Base-by-base conservation (phyloP, 2,113 vertebrate genomes). In the Petroica traversi region DNA sequence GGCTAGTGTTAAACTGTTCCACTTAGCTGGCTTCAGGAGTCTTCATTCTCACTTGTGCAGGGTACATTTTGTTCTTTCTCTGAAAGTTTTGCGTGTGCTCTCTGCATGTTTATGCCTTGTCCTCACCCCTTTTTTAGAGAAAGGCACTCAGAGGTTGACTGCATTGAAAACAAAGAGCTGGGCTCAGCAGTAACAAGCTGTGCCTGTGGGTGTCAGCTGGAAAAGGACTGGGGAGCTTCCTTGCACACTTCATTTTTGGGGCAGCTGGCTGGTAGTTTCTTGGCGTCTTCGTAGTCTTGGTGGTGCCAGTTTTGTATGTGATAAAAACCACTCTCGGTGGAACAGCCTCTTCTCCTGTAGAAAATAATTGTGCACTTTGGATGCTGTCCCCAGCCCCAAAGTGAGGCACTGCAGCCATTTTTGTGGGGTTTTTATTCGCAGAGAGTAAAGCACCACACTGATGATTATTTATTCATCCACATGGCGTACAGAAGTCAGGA, bases 191-290 rank as follows among this genome's bases (percentile, higher is more conserved):
- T 40, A 49, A 24, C 45, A 59, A 68, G 84, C 78, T 93, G 81
- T 89, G 93, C 84, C 66, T 33, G 26, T 0, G 46, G 84, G 59
- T 58, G 66, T 58, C 78, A 14, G 7, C 5, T 72, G 75, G 66
- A 49, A 85, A 62, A 68, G 58, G 29, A 8, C 5, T 62, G 92
- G 26, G 66, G 7, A 15, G 49, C 71, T 89, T 82, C 54, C 62
- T 51, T n/a, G 55, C 67, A 87, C 14, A 6, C 31, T 85, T 66
- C 36, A n/a, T 40, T 92, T 83, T 85, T 64, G n/a, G 74, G 87
- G 41, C 55, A 73, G 69, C 89, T 78, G 74, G 20, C 58, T 91
- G 95, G 84, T 91, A 94, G 94, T 71, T 91, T 96, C 85, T 95
- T 95, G 95, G 92, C 74, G 0, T 41, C 74, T 54, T 73, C 1